These are phyloP conservation scores for Nomada lathburiana DNA, from an alignment of 2,888 invertebrate genomes.

Conservation along the genomic window DNA sequence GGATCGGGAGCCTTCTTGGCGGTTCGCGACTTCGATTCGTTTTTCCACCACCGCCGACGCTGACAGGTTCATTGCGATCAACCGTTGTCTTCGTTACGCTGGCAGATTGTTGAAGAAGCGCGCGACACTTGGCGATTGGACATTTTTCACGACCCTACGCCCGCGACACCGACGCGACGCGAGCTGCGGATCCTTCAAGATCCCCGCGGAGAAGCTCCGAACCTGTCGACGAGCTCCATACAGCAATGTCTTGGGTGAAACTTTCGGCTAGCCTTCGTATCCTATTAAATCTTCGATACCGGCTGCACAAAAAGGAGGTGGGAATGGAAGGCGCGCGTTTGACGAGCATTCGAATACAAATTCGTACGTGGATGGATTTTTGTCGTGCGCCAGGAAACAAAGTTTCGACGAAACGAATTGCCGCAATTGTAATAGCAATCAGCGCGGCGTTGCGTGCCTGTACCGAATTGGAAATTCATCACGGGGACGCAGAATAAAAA, in stretches of 20 bases:
- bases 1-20: constrained; percentile 41
- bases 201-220: neutral
- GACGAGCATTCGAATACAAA: too few species aligned
- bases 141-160: constrained; percentile 12
- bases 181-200: neutral
- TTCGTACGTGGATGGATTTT: neutral
- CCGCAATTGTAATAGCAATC: constrained; percentile 7
- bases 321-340: too few species aligned
- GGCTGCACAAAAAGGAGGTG: too few species aligned
- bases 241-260: neutral
- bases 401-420: constrained; percentile 7
- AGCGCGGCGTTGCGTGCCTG: constrained; percentile 12
- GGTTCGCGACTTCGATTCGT: neutral
- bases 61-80: constrained; percentile 19
- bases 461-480: neutral
- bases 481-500: neutral
- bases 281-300: neutral
- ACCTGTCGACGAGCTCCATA: neutral
- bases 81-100: constrained; percentile 28
- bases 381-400: neutral
- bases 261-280: neutral
- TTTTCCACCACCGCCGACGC: neutral
- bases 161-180: neutral
- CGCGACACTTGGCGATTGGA: constrained; percentile 15
- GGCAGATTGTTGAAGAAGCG: constrained; percentile 18